These are phyloP conservation scores for Tenodera sinensis DNA, from an alignment of 2,888 invertebrate species.

Conservation along the genomic window DNA sequence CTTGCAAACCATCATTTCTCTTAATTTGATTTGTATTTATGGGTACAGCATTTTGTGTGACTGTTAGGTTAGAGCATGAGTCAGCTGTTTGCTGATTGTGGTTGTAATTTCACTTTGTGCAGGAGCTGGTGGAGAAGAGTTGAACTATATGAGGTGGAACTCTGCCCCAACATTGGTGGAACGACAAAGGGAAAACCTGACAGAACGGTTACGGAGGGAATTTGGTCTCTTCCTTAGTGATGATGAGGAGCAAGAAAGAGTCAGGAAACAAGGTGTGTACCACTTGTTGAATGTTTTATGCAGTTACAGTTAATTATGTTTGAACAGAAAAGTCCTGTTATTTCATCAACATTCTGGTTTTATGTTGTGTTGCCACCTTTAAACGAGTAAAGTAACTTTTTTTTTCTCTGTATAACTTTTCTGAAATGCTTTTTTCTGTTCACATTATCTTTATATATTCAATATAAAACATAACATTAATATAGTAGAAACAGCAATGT, in stretches of 20 bases:
- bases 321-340: no score
- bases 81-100: background rate
- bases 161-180: constrained; percentile 82
- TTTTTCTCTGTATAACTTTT: no score
- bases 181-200: constrained; percentile 82
- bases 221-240: constrained; percentile 71
- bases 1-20: no score
- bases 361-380: no score
- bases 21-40: no score
- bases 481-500: no score
- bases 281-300: background rate
- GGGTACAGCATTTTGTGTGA: background rate
- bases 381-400: no score
- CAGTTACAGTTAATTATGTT: no score
- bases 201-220: constrained; percentile 76
- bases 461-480: no score
- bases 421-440: no score
- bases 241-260: constrained; percentile 56
- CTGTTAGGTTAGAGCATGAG: background rate
- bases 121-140: constrained; percentile 19
- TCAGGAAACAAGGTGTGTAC: constrained; percentile 46
- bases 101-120: background rate
- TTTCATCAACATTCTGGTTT: no score
- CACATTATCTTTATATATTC: no score
- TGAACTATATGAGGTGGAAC: constrained; percentile 53